Conservation (phyloP, 2,113 vertebrate species). For the Festucalex cinctus region DNA sequence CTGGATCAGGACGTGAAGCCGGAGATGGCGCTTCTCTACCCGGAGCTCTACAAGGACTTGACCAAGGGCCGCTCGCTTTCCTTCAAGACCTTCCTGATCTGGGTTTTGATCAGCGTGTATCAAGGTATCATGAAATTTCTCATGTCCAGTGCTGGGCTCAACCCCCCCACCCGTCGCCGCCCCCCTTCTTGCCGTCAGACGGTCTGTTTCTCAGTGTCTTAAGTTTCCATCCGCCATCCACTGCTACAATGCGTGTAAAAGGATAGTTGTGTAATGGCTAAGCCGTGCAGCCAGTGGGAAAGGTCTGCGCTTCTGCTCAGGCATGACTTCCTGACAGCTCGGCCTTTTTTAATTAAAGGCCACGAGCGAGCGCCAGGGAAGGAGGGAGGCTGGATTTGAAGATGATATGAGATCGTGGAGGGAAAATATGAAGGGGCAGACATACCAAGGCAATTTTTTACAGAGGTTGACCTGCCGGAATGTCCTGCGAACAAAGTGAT, state of each 20-base stretch:
- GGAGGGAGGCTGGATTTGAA: constrained; percentile 13
- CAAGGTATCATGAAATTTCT: constrained; percentile 63
- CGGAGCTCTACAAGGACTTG: constrained; percentile 98
- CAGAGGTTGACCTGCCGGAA: constrained; percentile 60
- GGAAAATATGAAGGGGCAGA: constrained; percentile 42
- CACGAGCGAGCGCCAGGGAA: constrained; percentile 20
- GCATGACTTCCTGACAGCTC: constrained; percentile 67
- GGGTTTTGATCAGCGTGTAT: constrained; percentile 77
- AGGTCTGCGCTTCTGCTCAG: constrained; percentile 65
- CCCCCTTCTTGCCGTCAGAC: constrained; percentile 9
- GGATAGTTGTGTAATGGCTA: constrained; percentile 65
- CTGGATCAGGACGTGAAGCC: constrained; percentile 97
- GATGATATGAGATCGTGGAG: constrained; percentile 26
- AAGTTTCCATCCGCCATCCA: constrained; percentile 53
- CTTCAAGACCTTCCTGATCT: constrained; percentile 81
- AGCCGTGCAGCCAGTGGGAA: constrained; percentile 62
- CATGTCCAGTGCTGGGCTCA: background rate
- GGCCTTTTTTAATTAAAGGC: constrained; percentile 70
- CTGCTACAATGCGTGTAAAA: constrained; percentile 67
- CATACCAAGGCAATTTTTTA: constrained; percentile 51
- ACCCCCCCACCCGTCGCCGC: constrained; percentile 6
- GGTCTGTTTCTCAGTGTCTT: constrained; percentile 61
- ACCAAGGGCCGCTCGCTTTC: constrained; percentile 97
- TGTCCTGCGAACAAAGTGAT: constrained; percentile 53
- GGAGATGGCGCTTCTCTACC: constrained; percentile 93